Conservation (phyloP, 2,888 invertebrate species). For the Tachina fera region DNA sequence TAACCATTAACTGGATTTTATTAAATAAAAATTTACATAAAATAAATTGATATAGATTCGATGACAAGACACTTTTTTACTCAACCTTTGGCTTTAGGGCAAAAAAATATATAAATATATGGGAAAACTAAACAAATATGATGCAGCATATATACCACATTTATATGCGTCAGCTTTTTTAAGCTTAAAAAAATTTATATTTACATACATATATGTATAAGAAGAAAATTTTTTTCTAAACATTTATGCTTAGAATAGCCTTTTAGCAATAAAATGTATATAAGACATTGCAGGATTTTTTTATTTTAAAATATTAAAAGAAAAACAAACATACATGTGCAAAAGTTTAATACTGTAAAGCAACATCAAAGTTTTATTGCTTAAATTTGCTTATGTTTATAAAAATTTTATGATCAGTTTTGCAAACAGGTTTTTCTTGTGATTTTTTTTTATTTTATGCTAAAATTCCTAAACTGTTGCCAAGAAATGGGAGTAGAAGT, state of each 20-base stretch:
- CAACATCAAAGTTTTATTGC: conserved; percentile 28
- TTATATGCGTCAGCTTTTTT: not conserved
- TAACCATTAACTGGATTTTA: too few relatives aligned
- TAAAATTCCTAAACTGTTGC: not conserved
- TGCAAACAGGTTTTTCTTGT: conserved; percentile 18
- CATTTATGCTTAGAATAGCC: too few relatives aligned
- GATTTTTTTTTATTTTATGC: not conserved
- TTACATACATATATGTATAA: too few relatives aligned
- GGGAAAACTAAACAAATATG: too few relatives aligned
- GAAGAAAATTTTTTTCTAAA: not conserved
- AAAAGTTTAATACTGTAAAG: not conserved
- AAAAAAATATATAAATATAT: too few relatives aligned
- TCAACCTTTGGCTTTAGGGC: too few relatives aligned
- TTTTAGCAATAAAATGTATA: too few relatives aligned
- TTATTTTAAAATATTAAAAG: not conserved
- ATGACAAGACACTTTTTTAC: too few relatives aligned
- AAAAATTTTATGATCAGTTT: conserved; percentile 49
- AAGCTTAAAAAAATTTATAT: not conserved
- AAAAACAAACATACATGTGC: not conserved
- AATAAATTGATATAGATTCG: too few relatives aligned
- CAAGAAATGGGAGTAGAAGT: not conserved
- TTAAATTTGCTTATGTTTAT: conserved; percentile 39
- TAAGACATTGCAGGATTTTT: not conserved
- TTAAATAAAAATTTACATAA: too few relatives aligned
- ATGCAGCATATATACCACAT: too few relatives aligned